phyloP scores from a whole-genome alignment of 2,113 vertebrate genomes.

The Vidua chalybeata region DNA sequence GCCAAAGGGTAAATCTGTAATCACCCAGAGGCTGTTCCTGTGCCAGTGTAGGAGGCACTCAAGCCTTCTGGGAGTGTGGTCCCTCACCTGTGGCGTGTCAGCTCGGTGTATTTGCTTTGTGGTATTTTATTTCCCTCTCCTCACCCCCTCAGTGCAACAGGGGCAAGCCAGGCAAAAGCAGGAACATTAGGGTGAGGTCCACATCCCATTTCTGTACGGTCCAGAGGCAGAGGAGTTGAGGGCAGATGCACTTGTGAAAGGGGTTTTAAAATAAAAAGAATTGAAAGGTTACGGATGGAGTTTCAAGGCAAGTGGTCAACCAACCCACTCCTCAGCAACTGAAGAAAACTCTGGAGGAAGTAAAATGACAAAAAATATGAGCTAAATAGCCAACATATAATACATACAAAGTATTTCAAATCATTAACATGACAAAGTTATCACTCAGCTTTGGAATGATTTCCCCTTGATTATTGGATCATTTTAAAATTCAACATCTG shows the following conservation, averaged over 20 bases:
- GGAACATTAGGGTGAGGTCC: neutral
- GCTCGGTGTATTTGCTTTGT: neutral
- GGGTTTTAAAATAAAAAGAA: rapidly evolving
- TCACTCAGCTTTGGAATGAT: neutral
- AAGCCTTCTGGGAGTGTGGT: rapidly evolving
- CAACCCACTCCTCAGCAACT: neutral
- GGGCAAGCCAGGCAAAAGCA: neutral
- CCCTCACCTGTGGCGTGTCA: rapidly evolving
- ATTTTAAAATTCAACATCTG: neutral
- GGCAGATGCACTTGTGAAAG: neutral
- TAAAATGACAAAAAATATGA: neutral
- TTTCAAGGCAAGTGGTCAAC: neutral
- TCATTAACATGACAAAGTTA: neutral
- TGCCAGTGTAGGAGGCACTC: neutral
- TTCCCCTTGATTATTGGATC: neutral
- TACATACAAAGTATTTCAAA: neutral
- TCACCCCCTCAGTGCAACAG: neutral
- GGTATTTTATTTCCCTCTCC: neutral
- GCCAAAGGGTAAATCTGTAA: neutral
- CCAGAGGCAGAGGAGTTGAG: neutral
- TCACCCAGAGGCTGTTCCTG: neutral
- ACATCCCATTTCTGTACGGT: neutral
- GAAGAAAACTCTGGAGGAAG: neutral
- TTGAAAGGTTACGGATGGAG: neutral
- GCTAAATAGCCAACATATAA: neutral